Evolutionary conservation across 1,140 invertebrate genomes (phyloP), one percentile per base, ranked within the genome.

Genomic region (Limonius californicus): DNA sequence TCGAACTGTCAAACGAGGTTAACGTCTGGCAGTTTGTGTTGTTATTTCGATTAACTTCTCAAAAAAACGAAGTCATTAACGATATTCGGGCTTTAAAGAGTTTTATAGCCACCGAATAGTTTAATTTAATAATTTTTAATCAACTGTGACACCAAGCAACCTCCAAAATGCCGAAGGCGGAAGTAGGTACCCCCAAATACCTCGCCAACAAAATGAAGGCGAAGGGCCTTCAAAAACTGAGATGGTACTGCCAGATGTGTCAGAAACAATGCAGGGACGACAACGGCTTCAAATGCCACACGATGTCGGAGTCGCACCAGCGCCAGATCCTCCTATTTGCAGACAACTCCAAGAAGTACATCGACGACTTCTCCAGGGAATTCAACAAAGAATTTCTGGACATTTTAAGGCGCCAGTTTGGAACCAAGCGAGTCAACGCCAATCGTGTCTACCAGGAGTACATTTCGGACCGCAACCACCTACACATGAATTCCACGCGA

Each of bases 211-310:
- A 95, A 74, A 98, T 98, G 74, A 99, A 99, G 80, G 89, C 97
- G 0, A 99, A 99, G 80, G 98, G 98, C 14, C 81, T 99, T 11
- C 97, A 99, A 76, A 99, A 99, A 77, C 77, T 99, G 54, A 83
- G 95, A 73, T 99, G 95, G 96, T 99, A 95, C 73, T 99, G 98
- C 81, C 96, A 99, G 80, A 99, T 99, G 96, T 99, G 98, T 84
- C 88, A 98, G 72, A 99, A 99, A 80, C 98, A 99, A 72, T 99
- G 98, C 74, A 82, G 98, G 30, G 98, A 99, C 77, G 95, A 97
- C 76, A 99, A 99, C 80, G 98, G 98, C 0, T 99, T 99, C 75
- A 99, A 99, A 78, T 99, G 98, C 82, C 98, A 99, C 72, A 95
- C 92, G 0, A 94, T 88, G 82, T 98, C 95, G 0, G 98, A 99